Base-by-base conservation (phyloP, 2,797 vertebrate genomes). In the Gadopsis bispinosus region DNA sequence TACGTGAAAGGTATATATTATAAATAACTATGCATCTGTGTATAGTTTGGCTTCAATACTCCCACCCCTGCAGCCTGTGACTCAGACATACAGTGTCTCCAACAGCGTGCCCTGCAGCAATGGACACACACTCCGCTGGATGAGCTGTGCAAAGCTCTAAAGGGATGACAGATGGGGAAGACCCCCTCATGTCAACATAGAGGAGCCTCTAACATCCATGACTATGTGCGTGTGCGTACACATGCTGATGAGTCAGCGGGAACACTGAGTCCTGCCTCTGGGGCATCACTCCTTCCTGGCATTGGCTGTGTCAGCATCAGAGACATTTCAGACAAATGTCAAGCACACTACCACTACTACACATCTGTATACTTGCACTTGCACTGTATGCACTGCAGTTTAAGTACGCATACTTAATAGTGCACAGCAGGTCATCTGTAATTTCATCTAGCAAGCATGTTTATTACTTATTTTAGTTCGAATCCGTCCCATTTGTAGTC, bases 261-360 rank as follows among this genome's bases (percentile, higher is more conserved):
- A 92, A 86, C 61, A 63, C 78, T 33, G 73, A 77, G 82, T 85
- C 81, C 76, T 82, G 81, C 89, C 91, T 83, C 76, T 47, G 73
- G 87, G 90, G 83, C 83, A 78, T 88, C 79, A 72, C 69, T 83
- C 78, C 81, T 86, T 66, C 63, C 72, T 80, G 81, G 69, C 79
- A 84, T 62, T 48, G 81, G 76, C 90, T 87, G 83, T 87, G 81
- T 91, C 91, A 90, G 89, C 85, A 83, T 83, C 77, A 84, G 59
- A 89, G 77, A 73, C 85, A 87, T 90, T 91, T 90, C 81, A 83
- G 80, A 61, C 75, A 89, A 88, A 92, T 89, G 87, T 90, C 89
- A 90, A 83, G 69, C 64, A 62, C 45, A 59, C 73, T 63, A 51
- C 72, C 69, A 73, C 79, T 29, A 5, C 59, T 69, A 59, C 68